Evolutionary conservation across 2,888 invertebrate genomes (phyloP).

Genomic region (Ischnura elegans): DNA sequence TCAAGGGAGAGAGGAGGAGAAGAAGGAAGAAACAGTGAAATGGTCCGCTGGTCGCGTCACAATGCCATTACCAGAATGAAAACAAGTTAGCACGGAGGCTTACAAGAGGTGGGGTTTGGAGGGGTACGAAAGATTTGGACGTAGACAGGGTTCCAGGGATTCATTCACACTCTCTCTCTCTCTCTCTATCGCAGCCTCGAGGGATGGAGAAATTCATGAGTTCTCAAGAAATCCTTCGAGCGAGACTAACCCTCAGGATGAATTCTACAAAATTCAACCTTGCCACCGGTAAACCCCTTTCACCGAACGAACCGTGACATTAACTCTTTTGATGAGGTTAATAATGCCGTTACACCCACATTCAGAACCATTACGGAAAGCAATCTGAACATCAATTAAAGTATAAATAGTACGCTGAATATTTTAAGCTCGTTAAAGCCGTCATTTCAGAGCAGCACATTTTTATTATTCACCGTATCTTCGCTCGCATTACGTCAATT

Average conservation of each 20-base stretch:
- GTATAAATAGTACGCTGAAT: background rate
- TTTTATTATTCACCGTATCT: no score
- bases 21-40: background rate
- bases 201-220: background rate
- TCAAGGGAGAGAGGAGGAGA: background rate
- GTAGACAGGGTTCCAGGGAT: background rate
- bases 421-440: background rate
- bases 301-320: background rate
- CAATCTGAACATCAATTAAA: background rate
- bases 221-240: slow-evolving; percentile 10
- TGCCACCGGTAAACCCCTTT: background rate
- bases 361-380: background rate
- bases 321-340: background rate
- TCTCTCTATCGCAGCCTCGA: background rate
- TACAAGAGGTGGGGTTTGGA: no score
- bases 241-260: background rate
- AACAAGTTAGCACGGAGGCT: background rate
- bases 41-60: background rate
- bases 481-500: no score
- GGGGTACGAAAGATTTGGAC: no score
- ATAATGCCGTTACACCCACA: background rate
- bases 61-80: slow-evolving; percentile 11
- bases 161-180: background rate
- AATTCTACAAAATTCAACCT: background rate
- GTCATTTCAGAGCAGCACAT: no score